Percentiles rank a stretch among this genome's conserved stretches.
Conservation (phyloP, 2,888 invertebrate species). For the Deilephila porcellus region DNA sequence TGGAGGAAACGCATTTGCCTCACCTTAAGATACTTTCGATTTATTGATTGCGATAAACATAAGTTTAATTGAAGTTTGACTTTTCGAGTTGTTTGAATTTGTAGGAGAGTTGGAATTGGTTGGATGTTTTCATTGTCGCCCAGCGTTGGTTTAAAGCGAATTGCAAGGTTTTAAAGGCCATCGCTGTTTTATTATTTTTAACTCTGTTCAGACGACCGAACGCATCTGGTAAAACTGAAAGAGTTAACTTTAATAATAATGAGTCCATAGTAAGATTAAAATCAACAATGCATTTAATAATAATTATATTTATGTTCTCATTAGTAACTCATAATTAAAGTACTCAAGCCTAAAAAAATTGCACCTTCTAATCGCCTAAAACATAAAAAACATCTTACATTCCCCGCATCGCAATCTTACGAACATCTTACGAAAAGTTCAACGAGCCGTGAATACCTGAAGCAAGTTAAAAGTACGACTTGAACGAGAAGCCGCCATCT, state of each 20-base stretch:
- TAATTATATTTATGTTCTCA: too few species aligned
- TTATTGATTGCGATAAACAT: conserved; percentile 74
- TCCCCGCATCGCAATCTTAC: conserved; percentile 38
- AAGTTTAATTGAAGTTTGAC: conserved; percentile 46
- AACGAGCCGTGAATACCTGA: conserved; percentile 60
- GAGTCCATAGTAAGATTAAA: too few species aligned
- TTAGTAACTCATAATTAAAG: too few species aligned
- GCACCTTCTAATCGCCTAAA: not conserved
- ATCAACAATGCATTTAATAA: too few species aligned
- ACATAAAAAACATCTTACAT: conserved; percentile 31
- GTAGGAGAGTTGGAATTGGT: not conserved
- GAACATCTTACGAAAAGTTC: conserved; percentile 47
- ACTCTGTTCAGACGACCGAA: too few species aligned
- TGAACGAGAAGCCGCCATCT: conserved; percentile 69
- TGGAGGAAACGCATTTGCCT: conserved; percentile 67
- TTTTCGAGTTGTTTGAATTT: conserved; percentile 11
- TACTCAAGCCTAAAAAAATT: not conserved
- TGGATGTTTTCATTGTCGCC: not conserved
- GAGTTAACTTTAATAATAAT: too few species aligned
- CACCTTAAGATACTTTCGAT: conserved; percentile 78
- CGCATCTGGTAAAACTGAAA: too few species aligned
- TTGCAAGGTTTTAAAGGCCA: not conserved
- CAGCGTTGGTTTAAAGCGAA: not conserved
- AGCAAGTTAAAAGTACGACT: conserved; percentile 48
- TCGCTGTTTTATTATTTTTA: too few species aligned